Percentiles rank a stretch among this genome's conserved stretches.
These are phyloP conservation scores for Drosophila lacicola DNA, from an alignment of 2,888 invertebrate species.

Conservation along the genomic window DNA sequence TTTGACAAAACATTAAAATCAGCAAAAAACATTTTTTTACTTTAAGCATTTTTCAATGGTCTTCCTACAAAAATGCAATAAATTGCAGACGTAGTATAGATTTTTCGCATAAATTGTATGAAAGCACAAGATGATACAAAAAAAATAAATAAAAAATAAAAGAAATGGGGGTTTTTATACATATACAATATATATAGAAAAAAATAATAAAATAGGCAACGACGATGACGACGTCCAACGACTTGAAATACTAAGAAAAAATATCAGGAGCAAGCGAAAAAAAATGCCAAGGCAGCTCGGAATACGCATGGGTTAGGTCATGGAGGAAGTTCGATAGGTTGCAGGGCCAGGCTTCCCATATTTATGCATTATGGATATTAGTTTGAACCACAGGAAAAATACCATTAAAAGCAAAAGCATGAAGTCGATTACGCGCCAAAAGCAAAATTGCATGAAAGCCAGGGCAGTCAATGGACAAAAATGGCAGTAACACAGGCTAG, in stretches of 20 bases:
- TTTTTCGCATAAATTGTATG: constrained; percentile 79
- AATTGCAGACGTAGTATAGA: constrained; percentile 79
- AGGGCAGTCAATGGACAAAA: constrained; percentile 57
- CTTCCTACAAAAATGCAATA: constrained; percentile 73
- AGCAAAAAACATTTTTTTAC: constrained; percentile 51
- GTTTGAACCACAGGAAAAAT: constrained; percentile 82
- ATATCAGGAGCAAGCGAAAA: constrained; percentile 61
- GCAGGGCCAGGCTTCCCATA: constrained; percentile 67
- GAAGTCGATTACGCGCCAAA: constrained; percentile 81
- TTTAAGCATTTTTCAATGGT: constrained; percentile 74
- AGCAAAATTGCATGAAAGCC: constrained; percentile 70
- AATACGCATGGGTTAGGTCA: constrained; percentile 44
- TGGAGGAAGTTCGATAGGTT: constrained; percentile 53
- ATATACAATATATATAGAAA: constrained; percentile 42
- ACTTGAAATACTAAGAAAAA: constrained; percentile 54
- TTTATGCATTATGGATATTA: constrained; percentile 82
- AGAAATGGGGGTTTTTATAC: constrained; percentile 44
- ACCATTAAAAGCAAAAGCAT: constrained; percentile 82
- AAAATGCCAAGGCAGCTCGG: constrained; percentile 73
- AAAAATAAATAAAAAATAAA: constrained; percentile 41
- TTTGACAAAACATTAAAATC: constrained; percentile 80
- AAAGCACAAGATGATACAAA: constrained; percentile 54
- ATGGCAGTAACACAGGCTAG: constrained; percentile 31
- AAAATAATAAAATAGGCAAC: constrained; percentile 16
- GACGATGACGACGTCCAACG: constrained; percentile 47